Conservation (phyloP, 2,888 invertebrate genomes). For the Pachydiplax longipennis region DNA sequence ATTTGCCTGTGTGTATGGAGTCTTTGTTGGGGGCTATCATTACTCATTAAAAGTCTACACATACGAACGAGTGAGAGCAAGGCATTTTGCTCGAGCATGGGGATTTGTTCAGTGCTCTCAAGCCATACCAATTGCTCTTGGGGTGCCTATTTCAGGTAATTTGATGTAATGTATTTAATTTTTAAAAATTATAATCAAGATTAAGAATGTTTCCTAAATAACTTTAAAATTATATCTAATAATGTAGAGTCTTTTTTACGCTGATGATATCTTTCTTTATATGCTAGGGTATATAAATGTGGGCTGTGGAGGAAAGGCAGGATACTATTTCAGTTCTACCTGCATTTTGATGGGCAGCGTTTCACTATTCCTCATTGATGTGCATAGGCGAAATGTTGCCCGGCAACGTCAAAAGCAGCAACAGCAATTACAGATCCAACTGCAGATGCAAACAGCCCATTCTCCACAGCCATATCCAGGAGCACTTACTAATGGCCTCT, state of each 20-base stretch:
- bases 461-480: constrained; percentile 39
- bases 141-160: constrained; percentile 81
- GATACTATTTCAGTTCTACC: constrained; percentile 84
- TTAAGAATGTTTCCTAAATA: not conserved
- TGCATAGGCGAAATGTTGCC: constrained; percentile 75
- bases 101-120: constrained; percentile 88
- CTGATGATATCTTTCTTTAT: constrained; percentile 27
- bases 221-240: too few relatives aligned
- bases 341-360: constrained; percentile 79
- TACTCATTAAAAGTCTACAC: constrained; percentile 90
- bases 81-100: constrained; percentile 88
- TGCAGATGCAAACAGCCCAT: constrained; percentile 33
- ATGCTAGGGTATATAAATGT: constrained; percentile 79
- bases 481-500: constrained; percentile 16
- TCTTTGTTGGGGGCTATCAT: constrained; percentile 87
- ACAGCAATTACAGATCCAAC: constrained; percentile 10
- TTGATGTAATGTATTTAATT: not conserved
- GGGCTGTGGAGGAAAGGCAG: constrained; percentile 77
- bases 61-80: constrained; percentile 83
- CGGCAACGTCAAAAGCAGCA: constrained; percentile 25
- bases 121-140: constrained; percentile 83
- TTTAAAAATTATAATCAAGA: too few relatives aligned
- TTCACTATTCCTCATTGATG: constrained; percentile 81
- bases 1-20: constrained; percentile 64
- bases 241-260: not conserved